Conservation (phyloP, 2,113 vertebrate genomes). For the Phyllopteryx taeniolatus region DNA sequence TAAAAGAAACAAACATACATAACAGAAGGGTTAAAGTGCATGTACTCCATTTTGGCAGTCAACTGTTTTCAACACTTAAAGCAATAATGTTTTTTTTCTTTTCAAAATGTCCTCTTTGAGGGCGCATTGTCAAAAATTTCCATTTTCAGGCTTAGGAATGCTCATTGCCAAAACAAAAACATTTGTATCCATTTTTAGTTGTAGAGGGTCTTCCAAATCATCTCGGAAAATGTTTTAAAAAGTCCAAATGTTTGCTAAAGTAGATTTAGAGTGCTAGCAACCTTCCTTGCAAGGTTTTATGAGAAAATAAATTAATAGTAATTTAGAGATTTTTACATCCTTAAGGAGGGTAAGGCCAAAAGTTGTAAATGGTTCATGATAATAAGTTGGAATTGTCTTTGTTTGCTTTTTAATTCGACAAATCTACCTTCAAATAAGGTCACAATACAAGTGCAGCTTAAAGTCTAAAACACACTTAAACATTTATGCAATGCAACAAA, state of each 20-base stretch:
- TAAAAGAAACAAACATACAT: too few species aligned
- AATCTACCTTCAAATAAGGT: conserved; percentile 1
- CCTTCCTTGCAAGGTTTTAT: neutral
- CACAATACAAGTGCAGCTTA: neutral
- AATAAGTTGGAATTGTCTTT: neutral
- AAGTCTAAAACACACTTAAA: neutral
- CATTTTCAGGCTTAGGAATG: neutral
- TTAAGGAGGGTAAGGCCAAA: neutral
- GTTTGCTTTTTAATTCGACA: neutral
- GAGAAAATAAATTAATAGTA: neutral
- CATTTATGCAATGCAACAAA: neutral
- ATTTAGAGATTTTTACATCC: neutral
- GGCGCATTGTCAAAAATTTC: neutral
- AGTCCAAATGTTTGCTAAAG: neutral
- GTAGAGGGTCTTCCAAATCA: neutral
- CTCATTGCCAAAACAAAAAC: neutral
- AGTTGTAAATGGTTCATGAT: conserved; percentile 2
- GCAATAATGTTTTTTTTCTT: too few species aligned
- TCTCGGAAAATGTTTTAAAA: neutral
- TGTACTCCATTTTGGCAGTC: too few species aligned
- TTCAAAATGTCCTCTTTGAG: neutral
- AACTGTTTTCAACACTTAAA: too few species aligned
- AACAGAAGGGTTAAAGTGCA: too few species aligned
- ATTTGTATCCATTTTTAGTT: neutral
- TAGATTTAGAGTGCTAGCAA: neutral